Conservation (phyloP, 2,888 invertebrate species). For the Drosophila anomelani region DNA sequence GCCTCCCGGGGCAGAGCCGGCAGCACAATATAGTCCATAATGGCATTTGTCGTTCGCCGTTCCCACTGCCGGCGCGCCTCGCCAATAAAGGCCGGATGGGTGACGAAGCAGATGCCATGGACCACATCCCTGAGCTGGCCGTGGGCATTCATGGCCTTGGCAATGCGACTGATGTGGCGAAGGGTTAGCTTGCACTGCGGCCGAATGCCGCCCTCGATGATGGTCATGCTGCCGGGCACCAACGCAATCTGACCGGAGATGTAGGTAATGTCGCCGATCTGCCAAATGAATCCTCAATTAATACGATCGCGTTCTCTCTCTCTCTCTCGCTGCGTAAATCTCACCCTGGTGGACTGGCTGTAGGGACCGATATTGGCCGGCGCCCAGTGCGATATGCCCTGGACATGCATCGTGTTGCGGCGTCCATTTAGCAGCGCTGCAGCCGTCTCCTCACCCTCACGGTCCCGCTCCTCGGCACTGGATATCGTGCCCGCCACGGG, state of each 20-base stretch:
- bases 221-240: conserved; percentile 91
- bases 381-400: conserved; percentile 98
- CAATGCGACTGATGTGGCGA: conserved; percentile 92
- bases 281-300: no score
- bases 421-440: conserved; percentile 78
- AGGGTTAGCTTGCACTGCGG: conserved; percentile 93
- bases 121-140: conserved; percentile 92
- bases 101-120: conserved; percentile 95
- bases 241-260: conserved; percentile 97
- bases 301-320: neutral
- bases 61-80: conserved; percentile 93
- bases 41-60: conserved; percentile 92
- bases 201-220: conserved; percentile 91
- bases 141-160: conserved; percentile 91
- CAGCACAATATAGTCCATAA: conserved; percentile 94
- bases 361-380: conserved; percentile 98
- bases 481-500: conserved; percentile 71
- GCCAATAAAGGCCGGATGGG: conserved; percentile 88
- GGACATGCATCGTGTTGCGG: conserved; percentile 95
- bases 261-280: conserved; percentile 92
- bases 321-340: conserved; percentile 45
- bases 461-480: conserved; percentile 51
- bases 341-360: conserved; percentile 94
- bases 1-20: conserved; percentile 92
- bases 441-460: conserved; percentile 47